Evolutionary conservation across 2,888 invertebrate species (phyloP), one percentile per base, ranked within the genome.

Genomic region (Cephus sareptanus): DNA sequence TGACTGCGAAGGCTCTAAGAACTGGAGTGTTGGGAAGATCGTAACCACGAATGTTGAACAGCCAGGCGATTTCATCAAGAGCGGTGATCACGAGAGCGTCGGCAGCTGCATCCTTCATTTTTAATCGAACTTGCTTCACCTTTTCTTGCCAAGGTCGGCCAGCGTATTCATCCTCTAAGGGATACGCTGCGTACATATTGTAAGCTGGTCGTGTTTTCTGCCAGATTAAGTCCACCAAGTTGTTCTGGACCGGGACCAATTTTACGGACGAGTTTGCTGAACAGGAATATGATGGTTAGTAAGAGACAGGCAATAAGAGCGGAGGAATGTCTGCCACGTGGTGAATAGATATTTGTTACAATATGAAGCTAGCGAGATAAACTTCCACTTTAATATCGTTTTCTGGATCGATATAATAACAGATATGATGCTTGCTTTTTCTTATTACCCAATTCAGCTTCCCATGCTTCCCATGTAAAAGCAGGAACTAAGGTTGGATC

Each of bases 11-110:
- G 70, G 96, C 95, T 87, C 95, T 95, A 12, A 97, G 92, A 31
- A 97, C 94, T 0, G 98, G 97, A 1, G 96, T 96, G 89, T 95
- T 95, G 0, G 96, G 95, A 81, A 97, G 93, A 92, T 98, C 98
- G 78, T 94, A 93, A 0, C 97, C 98, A n/a, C 98, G 94, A 31
- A 98, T 94, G 90, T 98, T 98, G 68, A 98, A 93, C 56, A 98
- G 92, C 96, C 98, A 98, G 0, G 97, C 97, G 73, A 96, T 95
- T 91, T 98, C 98, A 85, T 98, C 97, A 77, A 98, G 91, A 0
- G 97, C 96, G 0, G 97, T 97, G 23, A 98, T 93, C 37, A 98
- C 94, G 93, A 97, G 95, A 0, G 96, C 96, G 84, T 96, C 95
- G 0, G 94, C 95, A 0, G 93, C 93, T n/a, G 93, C 90, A 4